Evolutionary conservation across 2,113 vertebrate species (phyloP).

Genomic region (Callionymus lyra): DNA sequence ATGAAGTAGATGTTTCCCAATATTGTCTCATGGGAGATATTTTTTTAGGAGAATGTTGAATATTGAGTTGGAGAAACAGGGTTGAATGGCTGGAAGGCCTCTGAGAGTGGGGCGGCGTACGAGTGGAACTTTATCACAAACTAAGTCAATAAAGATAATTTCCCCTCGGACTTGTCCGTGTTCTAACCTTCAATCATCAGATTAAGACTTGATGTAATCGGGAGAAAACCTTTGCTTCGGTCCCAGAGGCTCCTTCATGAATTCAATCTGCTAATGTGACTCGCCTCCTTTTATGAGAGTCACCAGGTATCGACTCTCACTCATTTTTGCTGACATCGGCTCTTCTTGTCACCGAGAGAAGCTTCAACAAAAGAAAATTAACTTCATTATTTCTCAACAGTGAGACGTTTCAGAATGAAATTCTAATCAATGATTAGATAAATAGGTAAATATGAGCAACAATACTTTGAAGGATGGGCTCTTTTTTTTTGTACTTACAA

Average conservation of each 20-base stretch:
- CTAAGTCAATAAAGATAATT: slow-evolving; percentile 39
- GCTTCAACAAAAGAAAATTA: too few relatives aligned
- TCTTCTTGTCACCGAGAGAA: not conserved
- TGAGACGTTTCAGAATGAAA: too few relatives aligned
- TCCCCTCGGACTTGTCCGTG: slow-evolving; percentile 33
- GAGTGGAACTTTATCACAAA: slow-evolving; percentile 20
- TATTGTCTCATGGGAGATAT: too few relatives aligned
- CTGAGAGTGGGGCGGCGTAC: slow-evolving; percentile 13
- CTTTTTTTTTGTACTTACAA: too few relatives aligned
- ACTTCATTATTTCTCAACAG: too few relatives aligned
- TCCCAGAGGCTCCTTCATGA: slow-evolving; percentile 14
- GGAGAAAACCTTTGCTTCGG: slow-evolving; percentile 7
- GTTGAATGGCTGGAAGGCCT: slow-evolving; percentile 6
- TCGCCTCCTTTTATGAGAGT: slow-evolving; percentile 5
- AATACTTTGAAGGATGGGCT: too few relatives aligned
- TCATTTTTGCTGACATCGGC: not conserved
- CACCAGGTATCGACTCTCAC: too few relatives aligned
- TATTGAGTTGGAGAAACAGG: slow-evolving; percentile 4
- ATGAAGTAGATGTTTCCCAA: too few relatives aligned
- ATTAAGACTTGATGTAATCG: slow-evolving; percentile 45
- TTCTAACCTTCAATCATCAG: slow-evolving; percentile 37
- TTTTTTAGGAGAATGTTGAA: slow-evolving; percentile 7
- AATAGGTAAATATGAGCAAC: too few relatives aligned
- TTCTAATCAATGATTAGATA: too few relatives aligned
- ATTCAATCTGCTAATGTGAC: slow-evolving; percentile 19